phyloP scores from a whole-genome alignment of 2,888 invertebrate genomes.

The Eupeodes latifasciatus region DNA sequence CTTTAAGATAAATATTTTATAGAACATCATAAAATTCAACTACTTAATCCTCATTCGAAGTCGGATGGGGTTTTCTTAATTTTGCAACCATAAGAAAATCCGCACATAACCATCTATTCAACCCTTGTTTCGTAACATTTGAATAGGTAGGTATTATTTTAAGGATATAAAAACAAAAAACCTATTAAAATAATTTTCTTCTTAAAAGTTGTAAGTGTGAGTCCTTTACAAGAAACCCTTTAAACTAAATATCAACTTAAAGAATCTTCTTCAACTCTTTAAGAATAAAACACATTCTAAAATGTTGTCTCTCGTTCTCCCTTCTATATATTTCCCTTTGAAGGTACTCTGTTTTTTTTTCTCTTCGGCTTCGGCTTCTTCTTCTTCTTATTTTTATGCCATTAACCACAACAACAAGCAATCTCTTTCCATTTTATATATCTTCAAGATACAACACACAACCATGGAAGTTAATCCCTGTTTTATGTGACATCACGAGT shows the following conservation, averaged over 20 bases:
- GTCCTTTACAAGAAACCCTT: neutral
- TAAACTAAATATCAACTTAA: conserved; percentile 26
- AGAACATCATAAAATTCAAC: neutral
- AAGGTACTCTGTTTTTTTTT: neutral
- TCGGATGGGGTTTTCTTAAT: neutral
- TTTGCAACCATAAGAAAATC: neutral
- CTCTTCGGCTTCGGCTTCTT: neutral
- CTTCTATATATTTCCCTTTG: neutral
- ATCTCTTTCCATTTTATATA: conserved; percentile 36
- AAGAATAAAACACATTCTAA: conserved; percentile 40
- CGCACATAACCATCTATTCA: conserved; percentile 1
- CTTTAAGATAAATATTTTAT: neutral
- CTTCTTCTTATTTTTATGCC: neutral
- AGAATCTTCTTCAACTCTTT: conserved; percentile 44
- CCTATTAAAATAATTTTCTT: conserved; percentile 22
- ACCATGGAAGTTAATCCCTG: conserved; percentile 55
- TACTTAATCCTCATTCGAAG: neutral
- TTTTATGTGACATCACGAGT: conserved; percentile 66
- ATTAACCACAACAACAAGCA: conserved; percentile 73
- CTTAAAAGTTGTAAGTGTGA: conserved; percentile 19
- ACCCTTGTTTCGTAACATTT: conserved; percentile 18
- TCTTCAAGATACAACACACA: conserved; percentile 14
- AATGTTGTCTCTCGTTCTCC: conserved; percentile 12
- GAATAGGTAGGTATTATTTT: neutral
- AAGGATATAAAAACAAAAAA: neutral